These are phyloP conservation scores for Drosophila erecta DNA, from an alignment of 1,140 invertebrate species.

Conservation along the genomic window DNA sequence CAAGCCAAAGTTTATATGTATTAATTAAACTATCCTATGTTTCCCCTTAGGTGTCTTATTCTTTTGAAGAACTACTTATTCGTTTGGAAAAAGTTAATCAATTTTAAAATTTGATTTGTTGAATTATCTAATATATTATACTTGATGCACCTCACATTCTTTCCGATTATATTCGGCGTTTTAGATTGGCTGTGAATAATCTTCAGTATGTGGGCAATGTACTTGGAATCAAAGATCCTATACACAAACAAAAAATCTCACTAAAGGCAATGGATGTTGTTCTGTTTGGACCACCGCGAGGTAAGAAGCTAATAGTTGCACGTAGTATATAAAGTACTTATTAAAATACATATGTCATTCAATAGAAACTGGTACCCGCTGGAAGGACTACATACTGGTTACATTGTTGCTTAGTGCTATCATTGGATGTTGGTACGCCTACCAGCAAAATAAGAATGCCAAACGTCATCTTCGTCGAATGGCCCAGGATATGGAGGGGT, in stretches of 20 bases:
- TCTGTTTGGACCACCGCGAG: slow-evolving; percentile 98
- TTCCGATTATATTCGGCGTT: slow-evolving; percentile 47
- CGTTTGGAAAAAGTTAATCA: not conserved
- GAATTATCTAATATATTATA: not conserved
- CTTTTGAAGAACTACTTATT: no score
- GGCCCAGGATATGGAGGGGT: slow-evolving; percentile 96
- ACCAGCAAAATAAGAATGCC: slow-evolving; percentile 94
- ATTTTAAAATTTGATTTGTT: no score
- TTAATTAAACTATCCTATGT: no score
- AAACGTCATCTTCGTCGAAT: slow-evolving; percentile 93
- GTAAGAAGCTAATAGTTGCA: slow-evolving; percentile 85
- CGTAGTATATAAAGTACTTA: not conserved
- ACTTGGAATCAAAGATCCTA: slow-evolving; percentile 98
- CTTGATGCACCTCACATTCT: no score
- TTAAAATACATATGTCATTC: slow-evolving; percentile 1
- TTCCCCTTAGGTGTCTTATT: no score
- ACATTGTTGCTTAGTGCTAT: slow-evolving; percentile 92
- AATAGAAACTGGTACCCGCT: slow-evolving; percentile 87
- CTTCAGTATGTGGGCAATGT: slow-evolving; percentile 93
- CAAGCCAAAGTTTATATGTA: not conserved
- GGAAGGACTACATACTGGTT: slow-evolving; percentile 95
- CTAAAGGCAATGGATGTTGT: slow-evolving; percentile 99
- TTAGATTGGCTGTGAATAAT: slow-evolving; percentile 95
- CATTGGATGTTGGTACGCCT: slow-evolving; percentile 95
- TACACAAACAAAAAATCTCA: slow-evolving; percentile 97